phyloP scores from a whole-genome alignment of 2,888 invertebrate genomes.

The Agrochola litura region DNA sequence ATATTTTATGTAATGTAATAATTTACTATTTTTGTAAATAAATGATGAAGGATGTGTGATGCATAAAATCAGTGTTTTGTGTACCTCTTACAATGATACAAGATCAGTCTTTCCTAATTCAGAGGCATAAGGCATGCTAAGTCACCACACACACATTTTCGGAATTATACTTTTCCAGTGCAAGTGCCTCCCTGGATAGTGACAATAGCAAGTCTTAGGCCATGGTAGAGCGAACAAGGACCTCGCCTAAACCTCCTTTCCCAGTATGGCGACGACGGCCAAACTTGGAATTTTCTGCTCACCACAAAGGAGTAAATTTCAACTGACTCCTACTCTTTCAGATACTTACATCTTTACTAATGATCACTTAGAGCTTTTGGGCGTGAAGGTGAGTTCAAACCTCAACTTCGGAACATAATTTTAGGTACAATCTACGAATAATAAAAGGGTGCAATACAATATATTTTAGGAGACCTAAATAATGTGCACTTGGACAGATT shows the following conservation, averaged over 20 bases:
- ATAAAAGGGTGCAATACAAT: background rate
- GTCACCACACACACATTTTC: no score
- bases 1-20: slow-evolving; percentile 67
- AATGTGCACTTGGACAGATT: background rate
- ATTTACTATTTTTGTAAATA: slow-evolving; percentile 81
- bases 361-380: background rate
- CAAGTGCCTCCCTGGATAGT: background rate
- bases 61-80: slow-evolving; percentile 10
- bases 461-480: background rate
- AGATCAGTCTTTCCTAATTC: background rate
- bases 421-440: background rate
- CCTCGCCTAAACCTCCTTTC: background rate
- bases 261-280: background rate
- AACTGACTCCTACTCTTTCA: background rate
- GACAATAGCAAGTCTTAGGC: background rate
- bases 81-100: background rate
- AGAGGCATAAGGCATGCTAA: background rate
- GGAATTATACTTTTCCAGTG: no score
- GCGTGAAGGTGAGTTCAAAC: background rate
- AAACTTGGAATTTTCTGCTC: background rate
- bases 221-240: background rate
- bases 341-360: background rate
- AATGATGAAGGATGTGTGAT: slow-evolving; percentile 74
- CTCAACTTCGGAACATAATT: background rate
- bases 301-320: background rate